These are phyloP conservation scores for Hemaris fuciformis DNA, from an alignment of 2,888 invertebrate species.

Conservation along the genomic window DNA sequence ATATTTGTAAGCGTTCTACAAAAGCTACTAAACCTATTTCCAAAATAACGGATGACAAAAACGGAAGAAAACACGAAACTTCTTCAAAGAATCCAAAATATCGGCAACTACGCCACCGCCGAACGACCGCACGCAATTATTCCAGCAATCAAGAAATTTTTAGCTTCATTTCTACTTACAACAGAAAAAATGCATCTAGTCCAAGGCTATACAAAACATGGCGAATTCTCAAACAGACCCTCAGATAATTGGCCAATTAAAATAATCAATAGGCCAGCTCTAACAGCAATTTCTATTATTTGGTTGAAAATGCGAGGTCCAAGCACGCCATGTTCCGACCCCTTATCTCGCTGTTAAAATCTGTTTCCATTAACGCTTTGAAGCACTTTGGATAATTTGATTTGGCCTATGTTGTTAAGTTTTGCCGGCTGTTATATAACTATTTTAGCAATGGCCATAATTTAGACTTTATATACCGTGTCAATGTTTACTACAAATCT, in stretches of 20 bases:
- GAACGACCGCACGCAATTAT: too few relatives aligned
- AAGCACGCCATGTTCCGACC: not conserved
- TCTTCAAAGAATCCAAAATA: too few relatives aligned
- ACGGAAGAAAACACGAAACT: too few relatives aligned
- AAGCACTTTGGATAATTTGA: slow-evolving; percentile 2
- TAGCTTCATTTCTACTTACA: too few relatives aligned
- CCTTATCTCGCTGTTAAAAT: slow-evolving; percentile 42
- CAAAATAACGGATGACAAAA: too few relatives aligned
- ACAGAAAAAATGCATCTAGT: not conserved
- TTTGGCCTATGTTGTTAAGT: not conserved
- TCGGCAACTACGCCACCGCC: too few relatives aligned
- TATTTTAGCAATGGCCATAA: not conserved
- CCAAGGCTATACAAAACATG: not conserved
- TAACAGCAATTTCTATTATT: not conserved
- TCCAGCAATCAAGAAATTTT: too few relatives aligned
- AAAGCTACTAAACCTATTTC: too few relatives aligned
- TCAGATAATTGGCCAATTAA: not conserved
- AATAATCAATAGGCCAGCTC: not conserved
- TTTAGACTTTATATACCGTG: not conserved
- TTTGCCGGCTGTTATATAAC: not conserved
- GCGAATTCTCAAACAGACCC: not conserved
- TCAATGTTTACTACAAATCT: too few relatives aligned
- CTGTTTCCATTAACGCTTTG: slow-evolving; percentile 38
- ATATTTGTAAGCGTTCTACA: too few relatives aligned
- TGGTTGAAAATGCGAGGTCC: not conserved